These are phyloP conservation scores for Tauraco erythrolophus DNA, from an alignment of 2,113 vertebrate species.

Conservation along the genomic window DNA sequence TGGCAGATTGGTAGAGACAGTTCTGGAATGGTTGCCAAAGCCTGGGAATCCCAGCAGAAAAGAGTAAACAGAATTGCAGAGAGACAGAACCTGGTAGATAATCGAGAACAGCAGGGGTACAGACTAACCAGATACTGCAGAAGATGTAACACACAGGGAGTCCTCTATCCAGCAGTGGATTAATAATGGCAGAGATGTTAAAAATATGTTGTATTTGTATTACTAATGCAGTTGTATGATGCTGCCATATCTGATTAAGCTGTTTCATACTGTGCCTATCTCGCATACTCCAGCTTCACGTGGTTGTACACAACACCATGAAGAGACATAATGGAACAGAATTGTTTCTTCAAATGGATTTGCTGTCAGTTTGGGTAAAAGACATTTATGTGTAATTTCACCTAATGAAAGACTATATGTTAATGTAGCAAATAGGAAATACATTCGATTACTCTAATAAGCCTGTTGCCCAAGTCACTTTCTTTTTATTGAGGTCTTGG, in stretches of 20 bases:
- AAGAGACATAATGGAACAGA: not conserved
- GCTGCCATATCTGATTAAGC: not conserved
- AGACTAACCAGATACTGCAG: not conserved
- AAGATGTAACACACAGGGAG: not conserved
- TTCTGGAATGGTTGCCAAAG: conserved; percentile 6
- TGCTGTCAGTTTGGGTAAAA: not conserved
- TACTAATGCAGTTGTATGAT: not conserved
- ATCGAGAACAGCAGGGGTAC: not conserved
- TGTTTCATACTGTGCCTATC: not conserved
- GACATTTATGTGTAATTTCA: not conserved
- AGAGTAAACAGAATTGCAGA: not conserved
- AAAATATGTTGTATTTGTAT: not conserved
- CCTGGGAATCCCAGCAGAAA: not conserved
- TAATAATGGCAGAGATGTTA: not conserved
- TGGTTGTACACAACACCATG: not conserved
- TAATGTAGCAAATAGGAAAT: not conserved
- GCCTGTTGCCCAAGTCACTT: not conserved
- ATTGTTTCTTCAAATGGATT: not conserved
- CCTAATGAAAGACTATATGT: not conserved
- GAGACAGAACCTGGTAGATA: not conserved
- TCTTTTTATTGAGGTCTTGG: not conserved
- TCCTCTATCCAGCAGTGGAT: not conserved
- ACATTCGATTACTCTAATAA: not conserved
- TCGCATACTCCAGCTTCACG: not conserved
- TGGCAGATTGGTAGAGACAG: not conserved